A percentile compares a stretch with the other conserved stretches of the same genome.
Conservation (phyloP, 2,888 invertebrate genomes). For the Zele albiditarsus region DNA sequence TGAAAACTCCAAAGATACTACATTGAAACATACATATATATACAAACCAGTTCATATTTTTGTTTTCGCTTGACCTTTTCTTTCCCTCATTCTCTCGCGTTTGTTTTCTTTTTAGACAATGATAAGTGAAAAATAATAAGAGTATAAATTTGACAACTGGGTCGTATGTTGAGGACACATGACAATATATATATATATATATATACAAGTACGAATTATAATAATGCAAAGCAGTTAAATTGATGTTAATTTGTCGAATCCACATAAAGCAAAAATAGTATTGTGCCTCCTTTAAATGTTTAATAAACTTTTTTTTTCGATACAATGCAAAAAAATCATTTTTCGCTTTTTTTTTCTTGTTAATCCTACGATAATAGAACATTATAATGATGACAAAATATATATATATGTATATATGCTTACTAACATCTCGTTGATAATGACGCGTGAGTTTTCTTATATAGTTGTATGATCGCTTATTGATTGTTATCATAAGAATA, state of each 20-base stretch:
- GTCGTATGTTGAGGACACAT: constrained; percentile 41
- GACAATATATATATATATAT: constrained; percentile 56
- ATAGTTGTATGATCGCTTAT: constrained; percentile 47
- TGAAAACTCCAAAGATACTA: constrained; percentile 63
- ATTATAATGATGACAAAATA: constrained; percentile 43
- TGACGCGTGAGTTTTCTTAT: constrained; percentile 41
- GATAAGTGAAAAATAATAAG: constrained; percentile 54
- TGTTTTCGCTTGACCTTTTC: constrained; percentile 24
- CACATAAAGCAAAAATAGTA: constrained; percentile 5
- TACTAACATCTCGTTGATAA: constrained; percentile 47
- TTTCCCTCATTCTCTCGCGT: constrained; percentile 53
- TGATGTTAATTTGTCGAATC: not conserved
- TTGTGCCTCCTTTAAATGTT: not conserved
- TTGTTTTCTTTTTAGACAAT: not conserved
- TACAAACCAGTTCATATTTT: constrained; percentile 58
- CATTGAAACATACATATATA: constrained; percentile 60
- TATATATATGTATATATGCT: constrained; percentile 2
- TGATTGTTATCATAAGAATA: constrained; percentile 51
- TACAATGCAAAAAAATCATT: constrained; percentile 34
- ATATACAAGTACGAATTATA: constrained; percentile 51
- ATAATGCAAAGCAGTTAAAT: constrained; percentile 18
- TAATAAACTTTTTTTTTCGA: constrained; percentile 11
- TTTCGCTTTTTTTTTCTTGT: constrained; percentile 9
- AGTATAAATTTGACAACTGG: constrained; percentile 45
- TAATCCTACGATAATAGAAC: not conserved